These are phyloP conservation scores for Rhinolophus sinicus DNA, from an alignment of 2,113 vertebrate genomes.

Conservation along the genomic window DNA sequence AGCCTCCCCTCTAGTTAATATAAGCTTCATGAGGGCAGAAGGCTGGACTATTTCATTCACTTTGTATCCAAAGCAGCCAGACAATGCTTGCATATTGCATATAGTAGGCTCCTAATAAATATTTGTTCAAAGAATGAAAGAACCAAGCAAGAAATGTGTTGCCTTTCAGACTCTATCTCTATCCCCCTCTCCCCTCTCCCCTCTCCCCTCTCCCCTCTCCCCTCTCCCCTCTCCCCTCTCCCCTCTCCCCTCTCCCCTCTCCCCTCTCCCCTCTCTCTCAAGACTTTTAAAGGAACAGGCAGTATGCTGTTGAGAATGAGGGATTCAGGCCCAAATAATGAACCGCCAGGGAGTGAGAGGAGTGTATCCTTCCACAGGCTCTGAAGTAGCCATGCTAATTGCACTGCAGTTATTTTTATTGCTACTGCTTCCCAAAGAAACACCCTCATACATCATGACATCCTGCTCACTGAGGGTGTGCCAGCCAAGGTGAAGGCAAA, in stretches of 20 bases:
- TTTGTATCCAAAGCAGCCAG: not conserved
- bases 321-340: not conserved
- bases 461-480: not conserved
- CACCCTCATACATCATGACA: not conserved
- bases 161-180: not conserved
- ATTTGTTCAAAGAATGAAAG: conserved; percentile 7
- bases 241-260: too few relatives aligned
- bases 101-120: not conserved
- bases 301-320: not conserved
- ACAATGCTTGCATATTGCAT: not conserved
- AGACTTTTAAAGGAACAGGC: conserved; percentile 29
- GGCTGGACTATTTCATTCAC: not conserved
- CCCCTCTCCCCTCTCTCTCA: not conserved
- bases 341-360: not conserved
- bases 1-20: not conserved
- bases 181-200: too few relatives aligned
- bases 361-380: not conserved
- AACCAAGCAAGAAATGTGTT: not conserved
- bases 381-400: not conserved
- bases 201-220: accelerated
- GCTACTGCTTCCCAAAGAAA: not conserved
- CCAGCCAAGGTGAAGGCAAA: not conserved
- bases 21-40: conserved; percentile 18
- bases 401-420: not conserved
- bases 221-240: too few relatives aligned